Base-by-base conservation (phyloP, 2,797 vertebrate genomes). In the Apogon talboti region DNA sequence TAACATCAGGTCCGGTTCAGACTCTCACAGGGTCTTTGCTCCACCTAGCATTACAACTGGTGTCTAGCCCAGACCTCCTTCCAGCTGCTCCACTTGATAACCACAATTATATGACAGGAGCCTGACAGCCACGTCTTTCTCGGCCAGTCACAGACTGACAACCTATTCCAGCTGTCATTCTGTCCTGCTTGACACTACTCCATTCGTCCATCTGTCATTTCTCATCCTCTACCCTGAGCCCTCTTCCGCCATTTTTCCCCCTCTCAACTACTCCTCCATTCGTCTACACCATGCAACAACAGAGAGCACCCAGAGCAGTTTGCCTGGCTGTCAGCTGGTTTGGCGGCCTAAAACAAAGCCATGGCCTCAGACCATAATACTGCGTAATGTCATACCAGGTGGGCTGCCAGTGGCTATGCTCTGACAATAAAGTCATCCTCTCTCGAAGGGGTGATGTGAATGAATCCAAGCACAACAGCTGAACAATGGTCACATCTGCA, bases 141-240 rank as follows among this genome's bases (percentile, higher is more conserved):
- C 44, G 40, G 43, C 74, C 75, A 57, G 63, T 75, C 76, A 24
- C 18, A 53, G 84, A 81, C 64, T 89, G 87, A 91, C 89, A 89
- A 76, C 74, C 81, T 74, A 81, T 89, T 89, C 70, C 75, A 76
- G 73, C 80, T 76, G 87, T 87, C 84, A 81, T 54, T 84, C 60
- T 55, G 54, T 76, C 78, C 81, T 54, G 66, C 75, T 67, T 50
- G 77, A 84, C 74, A 83, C 53, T 44, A 47, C 83, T 83, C 59
- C 62, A 74, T 84, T 76, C 43, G 48, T 74, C 76, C 77, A 79
- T 79, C 83, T 79, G 79, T 79, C 79, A 82, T 72, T 77, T 62
- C 67, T 68, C 59, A 60, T 78, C 61, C 76, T 70, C 59, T 38
- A 61, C 82, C 58, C 45, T 10, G 13, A 53, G 50, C 59, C 41